These are phyloP conservation scores for Melieria omissa DNA, from an alignment of 2,888 invertebrate species.

Conservation along the genomic window DNA sequence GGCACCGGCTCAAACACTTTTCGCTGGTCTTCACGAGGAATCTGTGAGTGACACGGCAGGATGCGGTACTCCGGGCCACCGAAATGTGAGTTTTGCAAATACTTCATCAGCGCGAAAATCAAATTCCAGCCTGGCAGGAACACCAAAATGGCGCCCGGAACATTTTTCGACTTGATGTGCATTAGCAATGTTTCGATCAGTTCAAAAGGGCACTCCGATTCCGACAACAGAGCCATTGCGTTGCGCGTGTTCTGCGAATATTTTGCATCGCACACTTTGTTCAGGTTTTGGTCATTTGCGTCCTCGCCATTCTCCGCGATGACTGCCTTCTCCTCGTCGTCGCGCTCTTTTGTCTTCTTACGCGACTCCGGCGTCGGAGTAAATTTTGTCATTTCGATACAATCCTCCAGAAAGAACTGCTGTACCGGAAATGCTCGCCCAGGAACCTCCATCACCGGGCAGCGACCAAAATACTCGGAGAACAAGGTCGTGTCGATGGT, in stretches of 20 bases:
- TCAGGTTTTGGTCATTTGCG: constrained; percentile 80
- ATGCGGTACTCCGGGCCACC: constrained; percentile 82
- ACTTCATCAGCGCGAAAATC: constrained; percentile 91
- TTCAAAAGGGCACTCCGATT: constrained; percentile 93
- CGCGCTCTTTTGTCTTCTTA: constrained; percentile 76
- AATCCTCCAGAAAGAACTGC: constrained; percentile 94
- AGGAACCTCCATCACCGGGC: constrained; percentile 87
- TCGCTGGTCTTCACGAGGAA: constrained; percentile 94
- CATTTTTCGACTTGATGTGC: constrained; percentile 72
- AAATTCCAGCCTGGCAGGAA: constrained; percentile 98
- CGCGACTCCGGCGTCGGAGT: constrained; percentile 79
- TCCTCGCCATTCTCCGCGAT: constrained; percentile 73
- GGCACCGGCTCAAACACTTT: constrained; percentile 91
- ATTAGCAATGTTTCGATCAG: constrained; percentile 83
- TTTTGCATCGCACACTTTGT: constrained; percentile 70
- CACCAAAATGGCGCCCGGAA: constrained; percentile 88
- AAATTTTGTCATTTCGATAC: constrained; percentile 87
- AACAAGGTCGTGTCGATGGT: constrained; percentile 96
- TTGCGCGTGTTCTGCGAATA: constrained; percentile 75
- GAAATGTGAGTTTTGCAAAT: constrained; percentile 78
- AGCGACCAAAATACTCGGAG: constrained; percentile 89
- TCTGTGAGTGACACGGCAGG: constrained; percentile 96
- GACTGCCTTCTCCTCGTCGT: constrained; percentile 72
- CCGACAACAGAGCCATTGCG: constrained; percentile 81
- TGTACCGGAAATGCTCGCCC: constrained; percentile 89